Base-by-base conservation (phyloP, 2,797 vertebrate genomes). In the Mastacembelus armatus region DNA sequence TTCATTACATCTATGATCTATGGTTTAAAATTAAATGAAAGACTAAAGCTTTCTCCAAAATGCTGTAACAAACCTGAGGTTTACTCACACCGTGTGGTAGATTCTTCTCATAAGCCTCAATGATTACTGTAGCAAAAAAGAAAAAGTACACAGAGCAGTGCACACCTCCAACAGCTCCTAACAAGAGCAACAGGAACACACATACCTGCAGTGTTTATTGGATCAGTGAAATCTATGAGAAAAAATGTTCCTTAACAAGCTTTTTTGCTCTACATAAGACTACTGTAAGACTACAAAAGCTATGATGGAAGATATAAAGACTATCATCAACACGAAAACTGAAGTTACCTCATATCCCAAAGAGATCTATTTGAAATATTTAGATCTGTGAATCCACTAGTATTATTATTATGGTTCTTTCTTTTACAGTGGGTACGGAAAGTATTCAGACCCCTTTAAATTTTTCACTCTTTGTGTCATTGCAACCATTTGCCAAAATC, bases 21-120 rank as follows among this genome's bases (percentile, higher is more conserved):
- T 11, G 35, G 60, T 61, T 71, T 83, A 8, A 27, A 39, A 74
- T 47, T 36, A 10, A 71, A 69, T 79, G 2, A 48, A 2, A 30
- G 26, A 42, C 9, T 0, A 1, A 66, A 8, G 4, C 35, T 22
- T 44, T 30, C 3, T 11, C n/a, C 29, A 26, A 36, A 39, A 15
- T 15, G 14, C 12, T 44, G 9, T 1, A 22, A 55, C 8, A 49
- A 32, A n/a, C n/a, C n/a, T n/a, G n/a, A n/a, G n/a, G n/a, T n/a
- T n/a, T n/a, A n/a, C n/a, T n/a, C n/a, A n/a, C n/a, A n/a, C n/a
- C 36, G 11, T 39, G 18, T 40, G 27, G 14, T 1, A 9, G 43
- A 27, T 10, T 10, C 50, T 45, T 26, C 11, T 40, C 7, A 19
- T 29, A 22, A 32, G 14, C 48, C 12, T 43, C 5, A 14, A 5